Base-by-base conservation (phyloP, 1,140 invertebrate genomes). In the Chironomus striatipennis region DNA sequence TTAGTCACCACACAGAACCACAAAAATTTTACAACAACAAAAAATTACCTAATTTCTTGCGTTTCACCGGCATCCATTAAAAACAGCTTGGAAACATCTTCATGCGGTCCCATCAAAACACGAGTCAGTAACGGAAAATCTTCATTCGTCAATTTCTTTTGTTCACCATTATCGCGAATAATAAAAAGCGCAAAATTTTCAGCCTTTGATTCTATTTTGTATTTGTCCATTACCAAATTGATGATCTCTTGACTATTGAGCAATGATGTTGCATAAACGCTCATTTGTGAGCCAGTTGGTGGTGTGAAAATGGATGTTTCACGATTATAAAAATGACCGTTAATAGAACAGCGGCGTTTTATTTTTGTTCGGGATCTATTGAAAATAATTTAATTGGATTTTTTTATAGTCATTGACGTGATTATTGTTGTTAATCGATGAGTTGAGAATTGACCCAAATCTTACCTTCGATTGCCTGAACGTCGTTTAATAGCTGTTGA, bases 261-360 rank as follows among this genome's bases (percentile, higher is more conserved):
- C 74, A 93, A 83, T 75, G 91, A 93, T 7, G 92, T 90, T 0
- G 94, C 90, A 88, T 90, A 94, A 0, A 95, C 93, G 76, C 90
- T 93, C 85, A 93, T 94, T 77, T 92, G 89, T 77, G 91, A 94
- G 17, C 92, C 93, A 79, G 91, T 87, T 0, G 92, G 91, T 0
- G 93, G 93, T 4, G 91, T 94, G 78, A 95, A 95, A 75, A 93
- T 91, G 79, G 91, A 93, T 0, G 93, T 95, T 85, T 95, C 92
- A 74, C 92, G 87, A 81, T 95, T 92, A 79, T 95, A 95, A 81
- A 91, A 93, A 81, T 95, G 93, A 1, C 93, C 93, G 81, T 95
- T 95, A 42, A 95, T 95, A 0, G 93, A 94, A 77, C 92, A 94
- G 75, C 93, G 85, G 75, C 91, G 84, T 84, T 89, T 88, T 12